phyloP scores from a whole-genome alignment of 2,888 invertebrate genomes.

The Vandiemenella viatica region DNA sequence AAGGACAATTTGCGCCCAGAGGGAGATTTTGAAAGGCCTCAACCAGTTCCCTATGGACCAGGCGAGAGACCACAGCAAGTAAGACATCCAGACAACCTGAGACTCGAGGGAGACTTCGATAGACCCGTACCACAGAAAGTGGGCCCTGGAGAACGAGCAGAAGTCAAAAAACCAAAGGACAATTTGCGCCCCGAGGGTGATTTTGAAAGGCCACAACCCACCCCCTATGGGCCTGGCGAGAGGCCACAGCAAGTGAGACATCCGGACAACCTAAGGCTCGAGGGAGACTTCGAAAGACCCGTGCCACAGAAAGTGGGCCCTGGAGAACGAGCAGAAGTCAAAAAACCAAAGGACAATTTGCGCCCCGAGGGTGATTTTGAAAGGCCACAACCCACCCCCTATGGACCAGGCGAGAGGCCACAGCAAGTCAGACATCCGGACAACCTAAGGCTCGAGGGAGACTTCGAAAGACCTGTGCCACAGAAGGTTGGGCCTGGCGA shows the following conservation, averaged over 20 bases:
- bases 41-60: constrained; percentile 11
- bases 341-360: constrained; percentile 19
- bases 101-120: too few species aligned
- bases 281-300: constrained; percentile 32
- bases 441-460: constrained; percentile 21
- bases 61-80: constrained; percentile 20
- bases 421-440: constrained; percentile 32
- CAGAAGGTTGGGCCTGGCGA: constrained; percentile 24
- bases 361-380: constrained; percentile 36
- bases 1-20: constrained; percentile 10
- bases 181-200: constrained; percentile 47
- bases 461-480: constrained; percentile 17
- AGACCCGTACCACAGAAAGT: too few species aligned
- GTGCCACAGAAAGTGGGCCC: constrained; percentile 18
- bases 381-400: constrained; percentile 23
- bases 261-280: constrained; percentile 40
- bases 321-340: constrained; percentile 24
- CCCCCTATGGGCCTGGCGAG: too few species aligned
- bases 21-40: too few species aligned
- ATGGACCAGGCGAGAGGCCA: constrained; percentile 34
- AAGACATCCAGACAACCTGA: too few species aligned
- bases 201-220: constrained; percentile 13
- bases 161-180: constrained; percentile 40
- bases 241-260: constrained; percentile 18
- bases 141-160: too few species aligned